Percentiles rank a stretch among this genome's conserved stretches.
phyloP scores from a whole-genome alignment of 2,797 vertebrate genomes.

The Phoxinus dragarum region DNA sequence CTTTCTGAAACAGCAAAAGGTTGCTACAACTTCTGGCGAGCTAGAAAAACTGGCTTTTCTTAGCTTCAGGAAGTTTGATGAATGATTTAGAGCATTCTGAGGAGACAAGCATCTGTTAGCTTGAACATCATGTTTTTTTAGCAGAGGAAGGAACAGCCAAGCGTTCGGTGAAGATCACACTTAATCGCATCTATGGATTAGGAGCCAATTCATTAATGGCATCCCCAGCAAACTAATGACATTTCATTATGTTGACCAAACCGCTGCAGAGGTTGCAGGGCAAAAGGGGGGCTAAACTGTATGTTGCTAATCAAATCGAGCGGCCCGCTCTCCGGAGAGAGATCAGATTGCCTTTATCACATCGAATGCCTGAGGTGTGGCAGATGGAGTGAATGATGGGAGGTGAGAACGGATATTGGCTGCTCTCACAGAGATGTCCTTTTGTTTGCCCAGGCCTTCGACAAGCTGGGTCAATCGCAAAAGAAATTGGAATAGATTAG shows the following conservation, averaged over 20 bases:
- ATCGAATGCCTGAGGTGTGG: conserved; percentile 68
- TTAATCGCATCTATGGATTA: conserved; percentile 46
- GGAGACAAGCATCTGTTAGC: conserved; percentile 17
- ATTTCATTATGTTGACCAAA: conserved; percentile 64
- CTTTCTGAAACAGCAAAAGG: conserved; percentile 9
- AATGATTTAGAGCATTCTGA: conserved; percentile 40
- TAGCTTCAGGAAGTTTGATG: conserved; percentile 22
- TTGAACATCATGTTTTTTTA: conserved; percentile 29
- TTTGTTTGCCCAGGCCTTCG: conserved; percentile 73
- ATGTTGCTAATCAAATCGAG: conserved; percentile 78
- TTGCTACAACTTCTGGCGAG: conserved; percentile 23
- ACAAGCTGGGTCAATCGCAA: conserved; percentile 70
- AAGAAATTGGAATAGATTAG: conserved; percentile 80
- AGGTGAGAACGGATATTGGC: conserved; percentile 73
- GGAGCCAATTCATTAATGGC: conserved; percentile 39
- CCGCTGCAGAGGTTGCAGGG: conserved; percentile 65
- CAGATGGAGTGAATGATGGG: conserved; percentile 52
- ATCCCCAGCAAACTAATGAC: conserved; percentile 28
- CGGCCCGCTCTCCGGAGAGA: conserved; percentile 69
- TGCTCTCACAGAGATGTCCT: conserved; percentile 68
- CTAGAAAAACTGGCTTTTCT: conserved; percentile 29
- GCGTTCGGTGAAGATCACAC: conserved; percentile 27
- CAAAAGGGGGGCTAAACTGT: conserved; percentile 54
- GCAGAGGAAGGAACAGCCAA: neutral
- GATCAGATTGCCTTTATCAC: conserved; percentile 71